Evolutionary conservation across 2,113 vertebrate genomes (phyloP).

Genomic region (Polypterus senegalus): DNA sequence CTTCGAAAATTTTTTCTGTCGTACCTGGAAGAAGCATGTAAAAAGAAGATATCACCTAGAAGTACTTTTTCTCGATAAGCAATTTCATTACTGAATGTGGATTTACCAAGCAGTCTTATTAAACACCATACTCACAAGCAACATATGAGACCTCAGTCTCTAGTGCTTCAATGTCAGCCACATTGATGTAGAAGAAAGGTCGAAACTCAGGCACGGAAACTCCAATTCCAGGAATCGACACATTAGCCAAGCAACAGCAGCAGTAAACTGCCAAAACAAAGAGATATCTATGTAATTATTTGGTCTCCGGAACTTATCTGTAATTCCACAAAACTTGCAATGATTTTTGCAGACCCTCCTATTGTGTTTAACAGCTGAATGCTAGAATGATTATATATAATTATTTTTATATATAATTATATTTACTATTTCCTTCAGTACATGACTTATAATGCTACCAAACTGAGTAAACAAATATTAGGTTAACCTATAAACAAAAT

Average conservation of each 20-base stretch:
- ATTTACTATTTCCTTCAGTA: too few species aligned
- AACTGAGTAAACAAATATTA: too few species aligned
- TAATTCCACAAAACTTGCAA: too few species aligned
- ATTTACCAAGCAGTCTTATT: too few species aligned
- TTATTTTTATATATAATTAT: too few species aligned
- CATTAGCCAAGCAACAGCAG: slow-evolving; percentile 89
- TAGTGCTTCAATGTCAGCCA: slow-evolving; percentile 84
- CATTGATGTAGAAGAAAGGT: slow-evolving; percentile 93
- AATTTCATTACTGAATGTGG: not conserved
- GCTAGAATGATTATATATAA: too few species aligned
- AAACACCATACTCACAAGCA: slow-evolving; percentile 76
- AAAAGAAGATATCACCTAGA: not conserved
- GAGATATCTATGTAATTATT: too few species aligned
- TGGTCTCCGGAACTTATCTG: too few species aligned
- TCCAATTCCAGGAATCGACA: slow-evolving; percentile 81
- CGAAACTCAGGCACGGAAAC: slow-evolving; percentile 77
- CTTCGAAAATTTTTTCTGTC: slow-evolving; percentile 96
- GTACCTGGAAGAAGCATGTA: slow-evolving; percentile 55
- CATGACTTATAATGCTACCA: too few species aligned
- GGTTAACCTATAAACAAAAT: too few species aligned
- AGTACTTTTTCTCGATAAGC: not conserved
- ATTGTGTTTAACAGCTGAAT: too few species aligned
- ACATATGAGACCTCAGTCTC: slow-evolving; percentile 86
- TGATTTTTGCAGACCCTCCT: too few species aligned
- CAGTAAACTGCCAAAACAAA: slow-evolving; percentile 71